Evolutionary conservation across 2,797 vertebrate species (phyloP), one percentile per base, ranked within the genome.

Genomic region (Ciconia nigra): DNA sequence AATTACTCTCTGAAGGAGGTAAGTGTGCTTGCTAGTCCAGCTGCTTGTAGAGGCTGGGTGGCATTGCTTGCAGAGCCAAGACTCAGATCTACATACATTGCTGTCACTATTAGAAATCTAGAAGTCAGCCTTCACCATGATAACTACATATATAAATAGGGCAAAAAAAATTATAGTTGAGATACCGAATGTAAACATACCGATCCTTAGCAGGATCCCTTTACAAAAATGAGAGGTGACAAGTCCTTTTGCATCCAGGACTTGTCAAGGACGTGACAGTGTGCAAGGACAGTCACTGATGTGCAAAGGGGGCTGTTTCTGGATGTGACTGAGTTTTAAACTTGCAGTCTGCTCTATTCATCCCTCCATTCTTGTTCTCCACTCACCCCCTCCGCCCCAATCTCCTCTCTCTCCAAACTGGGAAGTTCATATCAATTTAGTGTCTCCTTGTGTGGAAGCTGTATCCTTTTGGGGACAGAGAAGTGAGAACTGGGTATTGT

Each of bases 361-460:
- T 35, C 22, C n/a, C 31, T 15, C 9, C 12, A 3, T 19, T 37
- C 31, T 39, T 81, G 9, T 55, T 52, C 42, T 35, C 77, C 54
- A 2, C 28, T 31, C n/a, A 24, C 21, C 29, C 37, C 24, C 24
- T 82, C 33, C 26, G 4, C 7, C 35, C 13, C 3, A 1, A 33
- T 35, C 58, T 47, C 73, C 47, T 52, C 57, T 33, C 31, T 26
- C 41, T 72, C 58, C 79, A 37, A 7, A n/a, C 1, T 58, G 37
- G 2, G 0, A 0, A 65, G 13, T 22, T 62, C 17, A 1, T 41
- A 2, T 14, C 28, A 59, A 11, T 44, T 49, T 39, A 61, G 37
- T 17, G 28, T 6, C 42, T 83, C 44, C 55, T 72, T 49, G 13
- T 25, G 42, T 29, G 46, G 41, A 26, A 79, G 21, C 18, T 35